Base-by-base conservation (phyloP, 2,797 vertebrate species). In the Nyctibius grandis region DNA sequence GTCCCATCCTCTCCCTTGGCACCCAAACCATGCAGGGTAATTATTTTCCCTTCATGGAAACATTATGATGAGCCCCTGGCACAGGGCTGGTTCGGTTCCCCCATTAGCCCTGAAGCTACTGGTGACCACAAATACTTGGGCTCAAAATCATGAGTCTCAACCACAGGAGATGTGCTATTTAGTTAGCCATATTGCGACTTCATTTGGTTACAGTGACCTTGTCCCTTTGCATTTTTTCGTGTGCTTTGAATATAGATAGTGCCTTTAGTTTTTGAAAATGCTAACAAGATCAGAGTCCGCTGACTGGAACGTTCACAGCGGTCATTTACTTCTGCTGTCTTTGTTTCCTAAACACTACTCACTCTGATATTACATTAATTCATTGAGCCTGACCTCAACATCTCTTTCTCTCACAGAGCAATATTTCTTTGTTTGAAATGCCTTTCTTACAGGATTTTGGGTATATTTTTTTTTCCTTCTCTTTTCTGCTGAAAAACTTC, bases 281-380 rank as follows among this genome's bases (percentile, higher is more conserved):
- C 5, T 53, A 68, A 38, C 48, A 73, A 61, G 18, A 18, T 51
- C 45, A 45, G 29, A 53, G 14, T n/a, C 53, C 6, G 10, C 33
- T 68, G 33, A 40, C 38, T 68, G 57, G n/a, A 61, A 17, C 9
- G 15, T 64, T 91, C 42, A 44, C 33, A 78, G 29, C 33, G 74
- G 61, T 51, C 53, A 63, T 68, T 86, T 90, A 60, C 23, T 74
- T 86, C 60, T 77, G 31, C 40, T 48, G 8, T 45, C 51, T 70
- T 65, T 83, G 15, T 80, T 93, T 89, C 45, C 57, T 83, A 79
- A 91, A 67, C 18, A 77, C 12, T 53, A 75, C 26, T 47, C 68
- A 77, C 42, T 69, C 59, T 78, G 67, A 53, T 72, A 51, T 9
- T 29, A 11, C 22, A 59, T 76, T 83, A 75, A 69, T 68, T 76